phyloP scores from a whole-genome alignment of 53 echinoderm and acorn worm species.

The Henricia sp. region DNA sequence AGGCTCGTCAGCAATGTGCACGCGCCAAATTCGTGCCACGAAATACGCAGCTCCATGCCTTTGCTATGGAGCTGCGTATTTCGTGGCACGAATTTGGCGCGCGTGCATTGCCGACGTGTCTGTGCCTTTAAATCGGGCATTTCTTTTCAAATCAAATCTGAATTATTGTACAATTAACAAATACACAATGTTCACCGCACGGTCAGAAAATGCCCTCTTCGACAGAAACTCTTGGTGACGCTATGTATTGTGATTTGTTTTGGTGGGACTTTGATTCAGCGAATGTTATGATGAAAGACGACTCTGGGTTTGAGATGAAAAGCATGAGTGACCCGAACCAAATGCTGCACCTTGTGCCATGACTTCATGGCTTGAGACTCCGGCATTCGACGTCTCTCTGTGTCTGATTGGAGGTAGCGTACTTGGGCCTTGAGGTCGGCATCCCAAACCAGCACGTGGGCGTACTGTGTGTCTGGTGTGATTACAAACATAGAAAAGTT shows the following conservation, averaged over 20 bases:
- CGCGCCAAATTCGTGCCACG: no score
- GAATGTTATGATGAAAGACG: slow-evolving; percentile 9
- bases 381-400: slow-evolving; percentile 55
- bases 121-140: no score
- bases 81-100: no score
- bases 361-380: slow-evolving; percentile 41
- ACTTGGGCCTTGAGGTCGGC: slow-evolving; percentile 80
- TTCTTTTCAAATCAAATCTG: no score
- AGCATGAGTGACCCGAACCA: slow-evolving; percentile 59
- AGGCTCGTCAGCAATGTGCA: no score
- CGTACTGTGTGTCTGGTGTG: slow-evolving; percentile 66
- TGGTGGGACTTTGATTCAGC: not conserved
- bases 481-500: not conserved
- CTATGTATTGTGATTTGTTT: not conserved
- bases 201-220: not conserved
- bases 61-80: no score
- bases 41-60: no score
- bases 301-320: slow-evolving; percentile 55
- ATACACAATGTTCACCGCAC: not conserved
- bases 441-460: slow-evolving; percentile 93
- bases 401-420: slow-evolving; percentile 73
- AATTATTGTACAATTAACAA: not conserved
- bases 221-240: not conserved
- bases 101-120: not conserved
- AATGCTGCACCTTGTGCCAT: slow-evolving; percentile 88